Conservation (phyloP, 2,888 invertebrate species). For the Apoda limacodes region DNA sequence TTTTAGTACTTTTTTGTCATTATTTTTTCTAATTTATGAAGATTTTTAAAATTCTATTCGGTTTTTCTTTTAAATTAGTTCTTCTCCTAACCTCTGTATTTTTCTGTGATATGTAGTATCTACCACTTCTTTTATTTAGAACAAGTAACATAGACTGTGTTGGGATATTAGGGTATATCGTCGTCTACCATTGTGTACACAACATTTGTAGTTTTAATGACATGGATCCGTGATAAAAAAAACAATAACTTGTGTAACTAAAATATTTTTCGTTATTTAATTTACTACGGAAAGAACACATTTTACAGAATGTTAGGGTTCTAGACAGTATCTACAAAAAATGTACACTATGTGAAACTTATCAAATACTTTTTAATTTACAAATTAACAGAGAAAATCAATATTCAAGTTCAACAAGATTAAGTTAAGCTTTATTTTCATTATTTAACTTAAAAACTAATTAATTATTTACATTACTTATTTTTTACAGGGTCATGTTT, state of each 20-base stretch:
- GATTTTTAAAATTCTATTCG: neutral
- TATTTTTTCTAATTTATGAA: too few species aligned
- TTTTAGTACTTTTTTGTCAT: too few species aligned
- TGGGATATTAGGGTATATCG: too few species aligned
- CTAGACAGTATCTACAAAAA: constrained; percentile 67
- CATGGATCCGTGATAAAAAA: constrained; percentile 34
- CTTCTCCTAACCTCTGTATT: too few species aligned
- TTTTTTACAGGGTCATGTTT: constrained; percentile 53
- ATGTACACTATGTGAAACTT: constrained; percentile 69
- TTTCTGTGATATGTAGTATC: too few species aligned
- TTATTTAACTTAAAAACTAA: constrained; percentile 27
- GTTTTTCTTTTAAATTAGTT: too few species aligned
- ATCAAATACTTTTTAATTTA: constrained; percentile 57
- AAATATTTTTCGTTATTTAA: constrained; percentile 71
- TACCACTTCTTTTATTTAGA: too few species aligned
- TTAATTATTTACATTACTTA: constrained; percentile 59
- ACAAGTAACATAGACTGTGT: too few species aligned
- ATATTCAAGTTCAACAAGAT: constrained; percentile 65
- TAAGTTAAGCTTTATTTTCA: constrained; percentile 55
- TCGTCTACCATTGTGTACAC: neutral
- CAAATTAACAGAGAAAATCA: constrained; percentile 61
- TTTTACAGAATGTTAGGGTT: constrained; percentile 70
- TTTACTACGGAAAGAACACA: constrained; percentile 71
- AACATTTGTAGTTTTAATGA: constrained; percentile 3
- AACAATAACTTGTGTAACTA: constrained; percentile 57